These are phyloP conservation scores for Acromyrmex charruanus DNA, from an alignment of 1,140 invertebrate genomes.

Conservation along the genomic window DNA sequence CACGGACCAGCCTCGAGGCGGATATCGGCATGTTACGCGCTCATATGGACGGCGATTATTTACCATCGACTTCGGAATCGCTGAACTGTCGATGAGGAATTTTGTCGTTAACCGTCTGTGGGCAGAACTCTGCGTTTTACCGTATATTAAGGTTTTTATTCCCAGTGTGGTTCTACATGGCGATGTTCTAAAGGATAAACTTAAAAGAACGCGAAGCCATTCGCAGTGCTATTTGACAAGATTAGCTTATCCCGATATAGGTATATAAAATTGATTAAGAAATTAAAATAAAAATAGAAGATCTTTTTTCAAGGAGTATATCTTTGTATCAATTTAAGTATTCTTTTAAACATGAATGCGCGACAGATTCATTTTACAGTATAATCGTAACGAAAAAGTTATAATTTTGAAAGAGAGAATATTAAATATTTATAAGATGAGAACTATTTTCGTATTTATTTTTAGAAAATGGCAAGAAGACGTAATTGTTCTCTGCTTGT, in stretches of 20 bases:
- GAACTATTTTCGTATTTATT: not conserved
- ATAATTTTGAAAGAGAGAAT: not conserved
- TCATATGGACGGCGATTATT: slow-evolving; percentile 52
- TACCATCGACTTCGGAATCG: slow-evolving; percentile 49
- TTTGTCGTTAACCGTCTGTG: slow-evolving; percentile 44
- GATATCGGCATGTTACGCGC: slow-evolving; percentile 62
- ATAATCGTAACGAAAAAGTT: not conserved
- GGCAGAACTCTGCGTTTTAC: slow-evolving; percentile 38
- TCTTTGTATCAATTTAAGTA: not conserved
- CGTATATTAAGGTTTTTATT: slow-evolving; percentile 45
- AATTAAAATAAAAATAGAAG: not conserved
- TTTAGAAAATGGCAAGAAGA: not conserved
- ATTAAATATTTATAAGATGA: not conserved
- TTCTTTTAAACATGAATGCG: not conserved
- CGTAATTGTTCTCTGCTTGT: not conserved
- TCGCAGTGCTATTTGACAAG: not conserved
- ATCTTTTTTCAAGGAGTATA: not conserved
- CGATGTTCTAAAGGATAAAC: slow-evolving; percentile 11
- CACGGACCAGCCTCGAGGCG: slow-evolving; percentile 42
- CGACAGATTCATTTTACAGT: not conserved
- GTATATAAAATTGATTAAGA: not conserved
- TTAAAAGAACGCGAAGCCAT: not conserved
- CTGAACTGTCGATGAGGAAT: slow-evolving; percentile 54
- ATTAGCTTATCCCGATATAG: not conserved
- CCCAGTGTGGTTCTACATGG: not conserved